A percentile compares a stretch with the other conserved stretches of the same genome.
Evolutionary conservation across 2,113 vertebrate species (phyloP).

Genomic region (Callipepla squamata): DNA sequence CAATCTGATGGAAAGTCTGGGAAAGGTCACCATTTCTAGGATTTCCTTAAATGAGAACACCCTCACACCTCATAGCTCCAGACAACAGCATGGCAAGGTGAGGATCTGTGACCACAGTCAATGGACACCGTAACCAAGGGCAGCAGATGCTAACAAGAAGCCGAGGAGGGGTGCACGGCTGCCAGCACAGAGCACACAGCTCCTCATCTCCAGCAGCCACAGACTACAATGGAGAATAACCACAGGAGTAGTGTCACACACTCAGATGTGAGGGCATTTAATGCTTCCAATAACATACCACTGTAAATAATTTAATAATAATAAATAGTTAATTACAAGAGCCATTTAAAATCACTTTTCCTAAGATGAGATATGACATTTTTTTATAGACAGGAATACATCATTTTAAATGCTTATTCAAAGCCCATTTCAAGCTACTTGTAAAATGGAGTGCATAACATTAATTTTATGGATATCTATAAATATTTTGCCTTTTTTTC

Average conservation of each 20-base stretch:
- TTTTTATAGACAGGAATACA: background rate
- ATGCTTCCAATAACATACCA: background rate
- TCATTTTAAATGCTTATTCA: slow-evolving; percentile 33
- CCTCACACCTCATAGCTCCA: background rate
- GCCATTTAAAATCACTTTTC: slow-evolving; percentile 24
- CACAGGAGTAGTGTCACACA: background rate
- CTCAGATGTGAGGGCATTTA: background rate
- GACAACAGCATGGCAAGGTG: background rate
- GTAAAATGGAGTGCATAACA: background rate
- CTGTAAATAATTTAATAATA: background rate
- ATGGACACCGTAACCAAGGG: background rate
- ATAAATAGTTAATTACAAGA: slow-evolving; percentile 45
- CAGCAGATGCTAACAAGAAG: background rate
- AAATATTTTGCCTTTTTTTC: slow-evolving; percentile 18
- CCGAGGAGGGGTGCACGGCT: background rate
- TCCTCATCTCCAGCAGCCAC: background rate
- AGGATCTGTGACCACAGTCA: background rate
- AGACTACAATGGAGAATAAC: background rate
- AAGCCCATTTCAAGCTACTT: slow-evolving; percentile 5
- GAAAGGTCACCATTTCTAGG: background rate
- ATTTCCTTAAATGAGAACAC: background rate
- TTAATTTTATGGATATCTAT: background rate
- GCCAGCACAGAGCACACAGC: background rate
- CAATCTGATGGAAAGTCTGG: background rate
- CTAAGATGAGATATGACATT: background rate